Conservation (phyloP, 2,888 invertebrate genomes). For the Tachina lurida region DNA sequence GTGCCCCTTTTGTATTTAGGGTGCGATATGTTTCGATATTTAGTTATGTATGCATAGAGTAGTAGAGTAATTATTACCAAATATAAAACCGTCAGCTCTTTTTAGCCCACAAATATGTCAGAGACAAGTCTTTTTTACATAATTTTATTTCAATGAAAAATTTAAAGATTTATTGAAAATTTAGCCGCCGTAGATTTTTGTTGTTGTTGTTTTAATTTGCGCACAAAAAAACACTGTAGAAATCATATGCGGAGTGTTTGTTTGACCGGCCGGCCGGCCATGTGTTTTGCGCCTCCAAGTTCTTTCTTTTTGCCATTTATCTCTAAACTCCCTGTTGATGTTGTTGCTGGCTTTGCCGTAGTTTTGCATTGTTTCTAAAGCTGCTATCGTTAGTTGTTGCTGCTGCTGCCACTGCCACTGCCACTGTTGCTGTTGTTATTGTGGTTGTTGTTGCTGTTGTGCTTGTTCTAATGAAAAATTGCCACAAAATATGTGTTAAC, state of each 20-base stretch:
- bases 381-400: constrained; percentile 34
- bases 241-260: not conserved
- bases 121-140: not conserved
- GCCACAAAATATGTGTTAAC: constrained; percentile 82
- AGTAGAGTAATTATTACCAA: no score
- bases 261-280: not conserved
- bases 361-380: constrained; percentile 10
- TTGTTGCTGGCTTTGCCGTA: constrained; percentile 7
- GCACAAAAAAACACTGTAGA: not conserved
- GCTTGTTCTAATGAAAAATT: constrained; percentile 79
- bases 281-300: constrained; percentile 19
- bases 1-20: no score
- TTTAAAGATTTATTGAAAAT: constrained; percentile 10
- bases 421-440: constrained; percentile 30
- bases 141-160: not conserved
- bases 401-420: constrained; percentile 24
- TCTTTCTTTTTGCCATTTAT: not conserved
- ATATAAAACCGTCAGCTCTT: no score
- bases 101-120: no score
- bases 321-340: constrained; percentile 33
- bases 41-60: no score
- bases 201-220: not conserved
- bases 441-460: constrained; percentile 38
- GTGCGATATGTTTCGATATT: no score
- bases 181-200: not conserved